Evolutionary conservation across 2,888 invertebrate species (phyloP).

Genomic region (Aquatica leii): DNA sequence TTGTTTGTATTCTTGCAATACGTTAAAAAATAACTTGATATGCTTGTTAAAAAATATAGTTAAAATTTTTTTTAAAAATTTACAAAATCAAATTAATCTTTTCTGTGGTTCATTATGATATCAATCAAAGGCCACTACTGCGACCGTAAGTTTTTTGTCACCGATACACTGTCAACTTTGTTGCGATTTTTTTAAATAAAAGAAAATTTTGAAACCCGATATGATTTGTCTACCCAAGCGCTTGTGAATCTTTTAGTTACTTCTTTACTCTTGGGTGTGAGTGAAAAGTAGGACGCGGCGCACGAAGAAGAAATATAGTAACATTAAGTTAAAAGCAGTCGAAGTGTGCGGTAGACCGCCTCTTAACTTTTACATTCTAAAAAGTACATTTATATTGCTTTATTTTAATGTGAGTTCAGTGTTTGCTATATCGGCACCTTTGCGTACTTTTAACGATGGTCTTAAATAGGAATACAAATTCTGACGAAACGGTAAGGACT

Average conservation of each 20-base stretch:
- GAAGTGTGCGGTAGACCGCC: constrained; percentile 48
- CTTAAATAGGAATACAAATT: constrained; percentile 49
- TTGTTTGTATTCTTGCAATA: too few relatives aligned
- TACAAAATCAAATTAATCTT: too few relatives aligned
- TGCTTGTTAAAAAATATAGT: too few relatives aligned
- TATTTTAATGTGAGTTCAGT: constrained; percentile 14
- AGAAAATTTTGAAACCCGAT: constrained; percentile 26
- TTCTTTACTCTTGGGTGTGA: constrained; percentile 40
- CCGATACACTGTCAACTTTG: too few relatives aligned
- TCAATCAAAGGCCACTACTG: too few relatives aligned
- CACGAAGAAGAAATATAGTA: constrained; percentile 48
- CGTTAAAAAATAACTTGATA: too few relatives aligned
- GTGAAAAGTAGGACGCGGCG: constrained; percentile 54
- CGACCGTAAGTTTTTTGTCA: too few relatives aligned
- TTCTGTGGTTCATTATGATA: too few relatives aligned
- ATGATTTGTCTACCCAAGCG: constrained; percentile 32
- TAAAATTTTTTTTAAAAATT: too few relatives aligned
- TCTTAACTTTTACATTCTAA: constrained; percentile 5
- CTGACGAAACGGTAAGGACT: constrained; percentile 53
- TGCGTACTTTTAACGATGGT: constrained; percentile 47
- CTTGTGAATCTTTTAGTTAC: constrained; percentile 53
- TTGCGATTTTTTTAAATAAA: constrained; percentile 7
- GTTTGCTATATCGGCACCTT: background rate
- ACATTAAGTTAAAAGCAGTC: constrained; percentile 54
- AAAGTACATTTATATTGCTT: constrained; percentile 7